Evolutionary conservation across 2,113 vertebrate genomes (phyloP).

Genomic region (Hystrix brachyura): DNA sequence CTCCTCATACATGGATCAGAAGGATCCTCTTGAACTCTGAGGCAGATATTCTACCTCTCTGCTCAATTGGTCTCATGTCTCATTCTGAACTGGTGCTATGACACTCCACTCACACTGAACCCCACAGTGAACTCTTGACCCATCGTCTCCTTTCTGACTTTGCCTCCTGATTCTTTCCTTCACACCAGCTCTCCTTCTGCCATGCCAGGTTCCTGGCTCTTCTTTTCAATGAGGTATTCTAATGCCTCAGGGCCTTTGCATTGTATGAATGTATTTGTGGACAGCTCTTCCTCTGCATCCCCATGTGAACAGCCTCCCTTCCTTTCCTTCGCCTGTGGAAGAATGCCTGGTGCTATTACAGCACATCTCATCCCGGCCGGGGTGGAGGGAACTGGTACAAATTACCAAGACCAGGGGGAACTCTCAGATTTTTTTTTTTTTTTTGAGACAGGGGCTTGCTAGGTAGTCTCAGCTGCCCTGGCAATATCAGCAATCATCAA

Average conservation of each 20-base stretch:
- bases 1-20: neutral
- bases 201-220: neutral
- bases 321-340: neutral
- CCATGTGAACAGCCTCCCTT: neutral
- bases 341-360: neutral
- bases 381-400: neutral
- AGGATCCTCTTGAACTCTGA: neutral
- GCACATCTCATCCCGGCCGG: neutral
- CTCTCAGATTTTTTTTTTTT: neutral
- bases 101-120: fast-evolving
- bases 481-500: neutral
- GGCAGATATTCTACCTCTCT: neutral
- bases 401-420: neutral
- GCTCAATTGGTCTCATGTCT: neutral
- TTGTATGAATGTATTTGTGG: neutral
- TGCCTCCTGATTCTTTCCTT: neutral
- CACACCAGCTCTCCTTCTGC: neutral
- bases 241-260: neutral
- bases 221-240: neutral
- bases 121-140: neutral
- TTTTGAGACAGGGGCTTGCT: no score
- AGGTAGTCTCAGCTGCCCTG: neutral
- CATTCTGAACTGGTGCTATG: neutral
- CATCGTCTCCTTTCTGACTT: neutral
- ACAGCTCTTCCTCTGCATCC: neutral